A percentile compares a stretch with the other conserved stretches of the same genome.
Evolutionary conservation across 1,140 invertebrate species (phyloP).

Genomic region (Augochlora pura): DNA sequence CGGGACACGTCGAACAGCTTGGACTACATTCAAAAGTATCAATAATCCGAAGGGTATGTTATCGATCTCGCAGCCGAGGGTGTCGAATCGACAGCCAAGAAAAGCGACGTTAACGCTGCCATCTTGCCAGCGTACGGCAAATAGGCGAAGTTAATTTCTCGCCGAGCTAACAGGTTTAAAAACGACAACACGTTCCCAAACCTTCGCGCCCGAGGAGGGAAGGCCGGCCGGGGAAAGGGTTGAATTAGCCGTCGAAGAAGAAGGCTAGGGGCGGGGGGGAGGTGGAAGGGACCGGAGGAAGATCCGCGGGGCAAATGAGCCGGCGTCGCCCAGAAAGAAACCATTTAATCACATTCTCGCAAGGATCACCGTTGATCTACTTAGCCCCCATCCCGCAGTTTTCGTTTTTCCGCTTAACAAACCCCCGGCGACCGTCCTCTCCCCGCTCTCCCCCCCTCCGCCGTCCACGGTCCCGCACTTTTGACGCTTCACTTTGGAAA

Average conservation of each 20-base stretch:
- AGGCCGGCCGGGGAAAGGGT: not conserved
- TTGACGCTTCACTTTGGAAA: conserved; percentile 63
- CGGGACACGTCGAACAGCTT: no score
- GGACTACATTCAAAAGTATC: no score
- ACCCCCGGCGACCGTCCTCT: conserved; percentile 38
- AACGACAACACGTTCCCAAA: no score
- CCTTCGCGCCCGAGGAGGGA: not conserved
- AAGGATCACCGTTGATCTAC: conserved; percentile 39
- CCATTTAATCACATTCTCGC: conserved; percentile 37
- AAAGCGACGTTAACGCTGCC: no score
- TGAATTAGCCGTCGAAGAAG: not conserved
- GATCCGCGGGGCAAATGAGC: conserved; percentile 7
- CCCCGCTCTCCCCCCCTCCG: not conserved
- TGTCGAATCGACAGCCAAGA: no score
- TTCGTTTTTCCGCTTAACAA: conserved; percentile 44
- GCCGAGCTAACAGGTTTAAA: no score
- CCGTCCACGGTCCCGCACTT: conserved; percentile 50
- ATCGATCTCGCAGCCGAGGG: no score
- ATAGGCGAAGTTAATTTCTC: no score
- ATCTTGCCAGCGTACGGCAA: no score
- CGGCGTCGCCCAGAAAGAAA: conserved; percentile 17
- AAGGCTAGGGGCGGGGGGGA: no score
- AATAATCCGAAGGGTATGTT: no score
- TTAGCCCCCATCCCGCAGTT: conserved; percentile 20
- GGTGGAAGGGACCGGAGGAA: not conserved